These are phyloP conservation scores for Meda fulgida DNA, from an alignment of 2,797 vertebrate genomes.

Conservation along the genomic window DNA sequence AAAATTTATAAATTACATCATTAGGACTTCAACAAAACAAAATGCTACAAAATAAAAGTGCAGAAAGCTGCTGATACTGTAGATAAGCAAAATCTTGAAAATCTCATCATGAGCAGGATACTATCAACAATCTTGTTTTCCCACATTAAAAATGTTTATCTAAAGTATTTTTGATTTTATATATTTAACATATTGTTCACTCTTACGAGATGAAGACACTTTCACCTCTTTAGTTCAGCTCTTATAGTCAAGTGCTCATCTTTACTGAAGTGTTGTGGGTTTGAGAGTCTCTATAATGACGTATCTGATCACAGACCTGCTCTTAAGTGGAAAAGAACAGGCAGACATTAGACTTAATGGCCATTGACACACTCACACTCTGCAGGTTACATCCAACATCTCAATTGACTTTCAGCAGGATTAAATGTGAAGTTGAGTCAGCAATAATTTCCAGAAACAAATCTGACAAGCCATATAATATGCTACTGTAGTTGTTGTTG, in stretches of 20 bases:
- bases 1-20: too few relatives aligned
- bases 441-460: neutral
- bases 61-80: neutral
- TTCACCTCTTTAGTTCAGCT: neutral
- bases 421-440: neutral
- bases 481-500: neutral
- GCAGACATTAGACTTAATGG: slow-evolving; percentile 14
- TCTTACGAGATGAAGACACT: neutral
- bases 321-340: neutral
- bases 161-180: neutral
- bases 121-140: neutral
- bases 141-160: neutral
- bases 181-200: neutral
- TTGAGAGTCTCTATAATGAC: neutral
- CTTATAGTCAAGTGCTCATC: neutral
- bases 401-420: neutral
- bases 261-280: slow-evolving; percentile 4
- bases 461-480: neutral
- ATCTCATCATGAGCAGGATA: neutral
- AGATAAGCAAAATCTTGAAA: neutral
- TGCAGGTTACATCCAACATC: neutral
- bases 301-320: slow-evolving; percentile 14
- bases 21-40: too few relatives aligned
- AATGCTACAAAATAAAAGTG: too few relatives aligned
- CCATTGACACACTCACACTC: neutral